phyloP scores from a whole-genome alignment of 1,140 invertebrate genomes.

The Meloidogyne hapla region DNA sequence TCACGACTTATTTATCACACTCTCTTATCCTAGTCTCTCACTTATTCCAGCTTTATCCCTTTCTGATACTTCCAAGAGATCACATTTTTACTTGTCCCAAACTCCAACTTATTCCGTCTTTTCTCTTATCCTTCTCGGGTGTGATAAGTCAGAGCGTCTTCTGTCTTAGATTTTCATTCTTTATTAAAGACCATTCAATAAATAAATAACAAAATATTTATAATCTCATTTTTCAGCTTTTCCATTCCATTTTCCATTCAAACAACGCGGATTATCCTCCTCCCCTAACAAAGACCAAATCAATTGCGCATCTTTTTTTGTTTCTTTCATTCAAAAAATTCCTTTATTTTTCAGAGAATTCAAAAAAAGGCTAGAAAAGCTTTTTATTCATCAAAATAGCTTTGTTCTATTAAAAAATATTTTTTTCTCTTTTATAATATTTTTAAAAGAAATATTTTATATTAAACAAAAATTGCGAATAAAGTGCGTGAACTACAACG shows the following conservation, averaged over 20 bases:
- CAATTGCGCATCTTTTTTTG: neutral
- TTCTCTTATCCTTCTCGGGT: too few species aligned
- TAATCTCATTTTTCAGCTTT: neutral
- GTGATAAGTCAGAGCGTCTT: too few species aligned
- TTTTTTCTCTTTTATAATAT: too few species aligned
- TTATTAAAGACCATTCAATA: neutral
- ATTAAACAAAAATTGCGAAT: constrained; percentile 24
- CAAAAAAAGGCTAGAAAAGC: neutral
- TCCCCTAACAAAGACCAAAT: neutral
- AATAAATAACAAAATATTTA: neutral
- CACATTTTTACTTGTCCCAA: too few species aligned
- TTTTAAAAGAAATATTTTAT: neutral
- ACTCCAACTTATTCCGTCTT: too few species aligned
- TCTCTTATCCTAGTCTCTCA: neutral
- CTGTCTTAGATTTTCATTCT: too few species aligned
- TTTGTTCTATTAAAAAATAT: too few species aligned
- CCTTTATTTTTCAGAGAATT: neutral
- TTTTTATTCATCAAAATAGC: neutral
- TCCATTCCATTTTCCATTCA: neutral
- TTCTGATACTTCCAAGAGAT: too few species aligned
- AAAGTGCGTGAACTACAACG: constrained; percentile 27
- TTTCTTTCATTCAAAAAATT: neutral
- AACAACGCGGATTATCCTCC: neutral
- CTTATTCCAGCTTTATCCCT: too few species aligned
- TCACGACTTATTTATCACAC: neutral